Evolutionary conservation across 2,113 vertebrate genomes (phyloP), one percentile per base, ranked within the genome.

Genomic region (Crotalus tigris): DNA sequence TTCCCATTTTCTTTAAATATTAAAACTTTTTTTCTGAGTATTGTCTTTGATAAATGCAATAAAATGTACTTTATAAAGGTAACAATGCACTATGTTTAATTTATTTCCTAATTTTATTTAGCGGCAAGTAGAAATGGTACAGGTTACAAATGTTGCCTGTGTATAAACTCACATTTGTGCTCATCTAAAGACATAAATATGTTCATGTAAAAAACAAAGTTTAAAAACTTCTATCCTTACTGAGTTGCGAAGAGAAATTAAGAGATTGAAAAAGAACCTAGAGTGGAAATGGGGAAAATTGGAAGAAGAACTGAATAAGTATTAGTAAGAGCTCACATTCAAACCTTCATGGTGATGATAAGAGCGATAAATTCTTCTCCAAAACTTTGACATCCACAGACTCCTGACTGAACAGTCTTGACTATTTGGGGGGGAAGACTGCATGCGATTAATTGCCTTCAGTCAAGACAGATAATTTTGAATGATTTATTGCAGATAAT

Each of bases 181-280:
- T 96, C 51, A 93, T 91, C 92, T 4, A 86, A 1, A 94, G 90
- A 90, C 88, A n/a, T 89, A 95, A 89, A n/a, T 17, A 53, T 87
- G 91, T 93, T 96, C 51, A 95, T 91, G 90, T 4, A 87, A 69
- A 93, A 94, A 11, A 9, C 44, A 85, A 94, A n/a, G 5, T 87
- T 49, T 91, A 96, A 91, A 95, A 94, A 29, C 93, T 95, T 95
- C 49, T 92, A 95, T 94, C 91, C 93, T 88, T 91, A 92, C 90
- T 97, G 94, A 94, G 95, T 39, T 39, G 96, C 94, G 96, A 33
- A 61, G 54, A 59, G 55, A 95, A 87, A 96, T 95, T 86, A 96
- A 93, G 95, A 97, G 96, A 94, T 94, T 96, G 94, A 97, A 95
- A 94, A 96, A 2, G 33, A 39, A 0, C 33, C 33, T 39, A 81